A percentile compares a stretch with the other conserved stretches of the same genome.
phyloP scores from a whole-genome alignment of 2,888 invertebrate genomes.

The Thymelicus sylvestris region DNA sequence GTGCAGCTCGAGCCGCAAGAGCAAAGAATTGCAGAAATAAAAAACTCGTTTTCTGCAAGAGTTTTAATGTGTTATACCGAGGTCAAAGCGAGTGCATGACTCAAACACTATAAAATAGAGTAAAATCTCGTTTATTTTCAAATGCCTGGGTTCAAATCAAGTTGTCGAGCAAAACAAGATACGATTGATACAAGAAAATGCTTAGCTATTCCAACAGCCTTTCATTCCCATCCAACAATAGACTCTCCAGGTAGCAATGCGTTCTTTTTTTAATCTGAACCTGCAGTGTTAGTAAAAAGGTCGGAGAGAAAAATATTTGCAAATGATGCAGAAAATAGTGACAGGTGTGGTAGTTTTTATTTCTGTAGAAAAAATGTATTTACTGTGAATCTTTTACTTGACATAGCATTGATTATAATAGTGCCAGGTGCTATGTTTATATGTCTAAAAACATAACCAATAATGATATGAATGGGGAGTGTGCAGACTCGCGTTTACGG shows the following conservation, averaged over 20 bases:
- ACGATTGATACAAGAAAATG: not conserved
- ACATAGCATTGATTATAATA: too few relatives aligned
- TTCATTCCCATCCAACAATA: slow-evolving; percentile 4
- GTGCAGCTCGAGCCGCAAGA: not conserved
- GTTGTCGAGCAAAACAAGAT: not conserved
- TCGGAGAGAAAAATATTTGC: not conserved
- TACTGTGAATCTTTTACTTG: too few relatives aligned
- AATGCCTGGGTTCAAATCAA: not conserved
- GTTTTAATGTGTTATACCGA: slow-evolving; percentile 4
- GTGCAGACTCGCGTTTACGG: not conserved
- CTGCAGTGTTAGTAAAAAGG: slow-evolving; percentile 8
- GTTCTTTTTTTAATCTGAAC: slow-evolving; percentile 11
- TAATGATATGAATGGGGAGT: too few relatives aligned
- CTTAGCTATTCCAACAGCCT: slow-evolving; percentile 5
- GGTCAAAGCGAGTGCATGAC: slow-evolving; percentile 6
- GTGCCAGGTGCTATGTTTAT: too few relatives aligned
- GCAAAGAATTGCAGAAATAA: slow-evolving; percentile 8
- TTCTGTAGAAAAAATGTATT: not conserved
- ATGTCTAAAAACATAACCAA: too few relatives aligned
- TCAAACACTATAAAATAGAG: not conserved
- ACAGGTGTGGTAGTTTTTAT: not conserved
- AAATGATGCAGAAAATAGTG: not conserved
- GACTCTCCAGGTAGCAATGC: not conserved
- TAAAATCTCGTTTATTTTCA: not conserved
- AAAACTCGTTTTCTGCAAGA: slow-evolving; percentile 5